Evolutionary conservation across 2,113 vertebrate species (phyloP), one percentile per base, ranked within the genome.

Genomic region (Clarias batrachus): DNA sequence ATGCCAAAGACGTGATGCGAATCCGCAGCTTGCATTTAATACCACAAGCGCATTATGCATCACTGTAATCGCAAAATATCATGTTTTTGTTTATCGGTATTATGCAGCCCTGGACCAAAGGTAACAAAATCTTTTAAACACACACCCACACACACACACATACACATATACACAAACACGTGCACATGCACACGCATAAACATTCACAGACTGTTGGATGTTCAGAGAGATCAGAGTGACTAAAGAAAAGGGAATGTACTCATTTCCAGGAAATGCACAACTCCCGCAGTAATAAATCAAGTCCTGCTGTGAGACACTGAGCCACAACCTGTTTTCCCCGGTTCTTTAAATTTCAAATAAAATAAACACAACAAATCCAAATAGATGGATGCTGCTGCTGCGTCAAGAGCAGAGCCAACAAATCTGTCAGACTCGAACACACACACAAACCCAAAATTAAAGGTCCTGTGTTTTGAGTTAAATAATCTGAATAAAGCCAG

Each of bases 281-380:
- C 57, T 33, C 57, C 21, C 62, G 78, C n/a, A 62, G 56, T 81
- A 60, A 81, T 81, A 60, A 60, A 81, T 82, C 16, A 66, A 82
- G 37, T 10, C 62, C 52, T 66, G 60, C 41, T 82, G 60, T n/a
- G 23, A n/a, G 33, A 82, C 66, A 54, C 59, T 27, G 37, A 27
- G 25, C 12, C 25, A 23, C 59, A 48, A n/a, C 21, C 21, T 63
- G 30, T 41, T 63, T 60, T 62, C 27, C 21, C 17, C 23, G 27
- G 7, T 37, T 62, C 21, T 81, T 41, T 8, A 25, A 14, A 25
- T 81, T 59, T 62, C 27, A 30, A 81, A 33, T 6, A 81, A 56
- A 7, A 77, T 33, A 56, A 79, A 59, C 33, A 27, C 77, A 79
- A 8, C 56, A 23, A 73, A 73, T 41, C 41, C 71, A 25, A 48